A percentile compares a stretch with the other conserved stretches of the same genome.
Evolutionary conservation across 2,888 invertebrate species (phyloP).

Genomic region (Archips crataeganus): DNA sequence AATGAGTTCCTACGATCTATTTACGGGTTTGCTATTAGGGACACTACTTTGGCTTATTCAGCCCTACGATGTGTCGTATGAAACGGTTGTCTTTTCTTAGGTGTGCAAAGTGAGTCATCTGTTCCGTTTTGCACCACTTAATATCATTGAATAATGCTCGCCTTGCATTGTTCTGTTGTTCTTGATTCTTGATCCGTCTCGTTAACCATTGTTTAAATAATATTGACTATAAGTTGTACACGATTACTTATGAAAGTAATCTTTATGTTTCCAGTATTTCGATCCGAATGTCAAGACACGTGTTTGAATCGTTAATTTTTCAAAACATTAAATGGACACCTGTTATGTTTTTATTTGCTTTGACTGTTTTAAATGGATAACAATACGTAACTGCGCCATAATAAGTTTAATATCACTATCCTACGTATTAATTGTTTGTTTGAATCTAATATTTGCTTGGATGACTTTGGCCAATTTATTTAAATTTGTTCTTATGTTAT

Average conservation of each 20-base stretch:
- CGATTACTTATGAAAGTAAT: not conserved
- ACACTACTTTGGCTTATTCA: no score
- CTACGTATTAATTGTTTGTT: conserved; percentile 1
- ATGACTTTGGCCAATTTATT: conserved; percentile 1
- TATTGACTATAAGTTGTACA: conserved; percentile 13
- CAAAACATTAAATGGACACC: not conserved
- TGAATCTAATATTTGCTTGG: not conserved
- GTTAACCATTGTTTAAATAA: conserved; percentile 33
- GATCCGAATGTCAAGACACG: not conserved
- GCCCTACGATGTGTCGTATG: not conserved
- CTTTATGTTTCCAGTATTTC: not conserved
- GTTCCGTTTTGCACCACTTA: conserved; percentile 36
- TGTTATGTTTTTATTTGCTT: not conserved
- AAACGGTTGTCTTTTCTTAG: not conserved
- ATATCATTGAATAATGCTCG: conserved; percentile 49
- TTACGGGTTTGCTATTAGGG: no score
- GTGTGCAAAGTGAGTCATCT: conserved; percentile 8
- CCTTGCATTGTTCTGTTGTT: conserved; percentile 35
- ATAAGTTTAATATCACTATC: not conserved
- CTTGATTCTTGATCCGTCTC: conserved; percentile 5
- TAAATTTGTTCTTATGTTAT: not conserved
- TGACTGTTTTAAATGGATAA: conserved; percentile 9
- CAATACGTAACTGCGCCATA: conserved; percentile 16
- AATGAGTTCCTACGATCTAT: not conserved
- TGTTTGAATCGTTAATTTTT: not conserved